Evolutionary conservation across 1,140 invertebrate genomes (phyloP).

Genomic region (Drosophila aff.): DNA sequence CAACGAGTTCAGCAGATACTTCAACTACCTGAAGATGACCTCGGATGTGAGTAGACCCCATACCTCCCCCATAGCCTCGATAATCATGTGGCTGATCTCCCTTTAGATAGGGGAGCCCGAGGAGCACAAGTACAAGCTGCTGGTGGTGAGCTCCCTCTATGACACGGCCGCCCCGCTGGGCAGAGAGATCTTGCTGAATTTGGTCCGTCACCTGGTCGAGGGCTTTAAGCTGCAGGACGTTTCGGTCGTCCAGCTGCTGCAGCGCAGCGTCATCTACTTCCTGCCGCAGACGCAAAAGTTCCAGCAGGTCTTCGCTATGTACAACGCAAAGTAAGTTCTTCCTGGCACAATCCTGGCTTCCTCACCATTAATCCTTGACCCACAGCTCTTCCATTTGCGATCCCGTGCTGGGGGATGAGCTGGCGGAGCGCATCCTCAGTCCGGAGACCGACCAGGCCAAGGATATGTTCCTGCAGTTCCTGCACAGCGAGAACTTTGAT

Average conservation of each 20-base stretch:
- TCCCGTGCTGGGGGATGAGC: constrained; percentile 71
- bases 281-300: constrained; percentile 87
- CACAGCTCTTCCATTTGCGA: constrained; percentile 75
- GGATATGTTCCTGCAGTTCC: constrained; percentile 70
- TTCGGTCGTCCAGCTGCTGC: constrained; percentile 88
- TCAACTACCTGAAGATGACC: constrained; percentile 80
- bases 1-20: constrained; percentile 76
- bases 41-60: constrained; percentile 67
- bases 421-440: constrained; percentile 74
- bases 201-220: constrained; percentile 92
- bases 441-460: constrained; percentile 62
- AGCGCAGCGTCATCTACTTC: constrained; percentile 91
- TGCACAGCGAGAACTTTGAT: constrained; percentile 75
- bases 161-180: constrained; percentile 92
- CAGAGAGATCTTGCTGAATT: constrained; percentile 92
- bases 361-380: neutral
- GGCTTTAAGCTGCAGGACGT: constrained; percentile 89
- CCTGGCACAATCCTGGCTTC: no score
- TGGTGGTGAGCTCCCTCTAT: constrained; percentile 93
- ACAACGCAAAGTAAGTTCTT: constrained; percentile 70
- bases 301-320: constrained; percentile 60
- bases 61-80: no score
- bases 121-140: constrained; percentile 92
- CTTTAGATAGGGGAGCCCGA: constrained; percentile 89
- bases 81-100: neutral